Conservation (phyloP, 2,113 vertebrate genomes). For the Coracopsis vasa region DNA sequence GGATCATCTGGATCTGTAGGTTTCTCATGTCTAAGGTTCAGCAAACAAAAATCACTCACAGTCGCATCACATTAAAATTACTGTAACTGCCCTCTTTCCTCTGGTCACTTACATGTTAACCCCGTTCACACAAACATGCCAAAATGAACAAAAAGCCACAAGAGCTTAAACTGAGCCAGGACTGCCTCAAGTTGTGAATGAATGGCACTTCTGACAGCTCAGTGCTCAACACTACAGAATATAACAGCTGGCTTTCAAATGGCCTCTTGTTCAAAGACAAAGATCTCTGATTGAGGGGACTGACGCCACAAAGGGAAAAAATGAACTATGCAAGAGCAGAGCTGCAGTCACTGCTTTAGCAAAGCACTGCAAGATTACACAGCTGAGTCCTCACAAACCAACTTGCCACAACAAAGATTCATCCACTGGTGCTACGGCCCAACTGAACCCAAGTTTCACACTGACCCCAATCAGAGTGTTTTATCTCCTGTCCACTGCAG, state of each 20-base stretch:
- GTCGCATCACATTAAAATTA: not conserved
- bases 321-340: not conserved
- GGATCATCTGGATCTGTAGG: slow-evolving; percentile 98
- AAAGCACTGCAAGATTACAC: not conserved
- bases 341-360: not conserved
- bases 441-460: not conserved
- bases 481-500: not conserved
- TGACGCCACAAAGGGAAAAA: not conserved
- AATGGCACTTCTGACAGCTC: not conserved
- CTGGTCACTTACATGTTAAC: not conserved
- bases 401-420: not conserved
- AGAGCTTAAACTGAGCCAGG: not conserved
- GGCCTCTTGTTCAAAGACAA: slow-evolving; percentile 22
- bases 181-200: not conserved
- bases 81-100: not conserved
- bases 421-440: not conserved
- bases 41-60: not conserved
- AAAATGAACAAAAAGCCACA: not conserved
- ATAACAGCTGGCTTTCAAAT: not conserved
- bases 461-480: rapidly evolving
- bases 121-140: not conserved
- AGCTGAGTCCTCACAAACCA: not conserved
- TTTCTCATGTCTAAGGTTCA: slow-evolving; percentile 88
- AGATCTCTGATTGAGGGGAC: not conserved
- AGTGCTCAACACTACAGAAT: not conserved